These are phyloP conservation scores for Ochotona curzoniae DNA, from an alignment of 2,113 vertebrate species.

Conservation along the genomic window DNA sequence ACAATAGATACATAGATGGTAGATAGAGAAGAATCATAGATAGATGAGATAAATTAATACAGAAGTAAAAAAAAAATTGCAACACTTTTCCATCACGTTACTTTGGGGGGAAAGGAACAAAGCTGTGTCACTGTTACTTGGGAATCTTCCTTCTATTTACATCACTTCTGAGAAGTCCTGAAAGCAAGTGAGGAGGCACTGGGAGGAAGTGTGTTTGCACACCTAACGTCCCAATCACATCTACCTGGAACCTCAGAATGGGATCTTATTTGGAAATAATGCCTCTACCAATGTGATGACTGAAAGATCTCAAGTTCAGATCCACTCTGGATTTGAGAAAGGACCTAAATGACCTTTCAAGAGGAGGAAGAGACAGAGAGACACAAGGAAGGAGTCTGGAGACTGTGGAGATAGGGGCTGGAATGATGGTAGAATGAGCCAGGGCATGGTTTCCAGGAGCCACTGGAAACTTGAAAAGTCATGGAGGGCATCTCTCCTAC, in stretches of 20 bases:
- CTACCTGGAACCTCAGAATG: neutral
- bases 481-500: neutral
- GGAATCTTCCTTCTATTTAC: neutral
- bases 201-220: rapidly evolving
- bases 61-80: neutral
- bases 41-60: neutral
- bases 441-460: neutral
- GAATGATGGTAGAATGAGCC: neutral
- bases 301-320: neutral
- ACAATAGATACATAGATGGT: neutral
- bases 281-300: neutral
- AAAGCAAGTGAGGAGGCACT: neutral
- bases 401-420: neutral
- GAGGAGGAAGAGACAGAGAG: neutral
- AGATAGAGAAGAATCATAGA: no score
- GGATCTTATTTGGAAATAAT: neutral
- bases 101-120: neutral
- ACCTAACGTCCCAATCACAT: neutral
- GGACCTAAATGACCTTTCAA: neutral
- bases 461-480: neutral
- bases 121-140: neutral
- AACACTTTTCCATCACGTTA: neutral
- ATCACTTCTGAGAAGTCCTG: neutral
- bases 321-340: neutral
- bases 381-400: rapidly evolving